A percentile compares a stretch with the other conserved stretches of the same genome.
Evolutionary conservation across 2,797 vertebrate genomes (phyloP).

Genomic region (Chelmon rostratus): DNA sequence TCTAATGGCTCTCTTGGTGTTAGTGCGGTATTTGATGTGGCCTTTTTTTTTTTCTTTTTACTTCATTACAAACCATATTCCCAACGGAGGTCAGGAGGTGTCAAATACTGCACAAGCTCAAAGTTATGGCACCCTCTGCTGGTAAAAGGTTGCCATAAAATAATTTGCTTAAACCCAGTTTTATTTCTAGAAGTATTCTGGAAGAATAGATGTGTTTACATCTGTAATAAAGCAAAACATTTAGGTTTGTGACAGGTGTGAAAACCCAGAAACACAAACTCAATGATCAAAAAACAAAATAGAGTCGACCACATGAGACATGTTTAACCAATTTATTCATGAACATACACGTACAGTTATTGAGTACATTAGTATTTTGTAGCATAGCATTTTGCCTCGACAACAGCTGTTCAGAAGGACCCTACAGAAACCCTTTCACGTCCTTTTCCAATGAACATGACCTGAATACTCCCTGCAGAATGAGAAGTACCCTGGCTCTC

Average conservation of each 20-base stretch:
- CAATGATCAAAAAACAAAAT: background rate
- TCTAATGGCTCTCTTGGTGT: background rate
- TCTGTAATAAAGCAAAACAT: background rate
- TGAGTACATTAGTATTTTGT: slow-evolving; percentile 90
- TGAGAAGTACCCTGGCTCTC: slow-evolving; percentile 65
- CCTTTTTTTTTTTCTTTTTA: background rate
- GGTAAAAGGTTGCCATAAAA: fast-evolving
- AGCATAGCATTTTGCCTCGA: slow-evolving; percentile 88
- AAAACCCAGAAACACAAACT: background rate
- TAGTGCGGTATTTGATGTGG: background rate
- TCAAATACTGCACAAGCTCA: background rate
- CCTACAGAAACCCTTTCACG: slow-evolving; percentile 61
- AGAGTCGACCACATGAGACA: slow-evolving; percentile 22
- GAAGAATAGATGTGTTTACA: background rate
- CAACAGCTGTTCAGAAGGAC: slow-evolving; percentile 86
- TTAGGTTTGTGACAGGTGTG: background rate
- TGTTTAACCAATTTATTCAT: slow-evolving; percentile 89
- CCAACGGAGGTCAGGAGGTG: background rate
- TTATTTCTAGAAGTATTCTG: background rate
- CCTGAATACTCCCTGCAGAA: slow-evolving; percentile 65
- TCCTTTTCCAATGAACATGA: slow-evolving; percentile 51
- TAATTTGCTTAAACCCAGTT: fast-evolving
- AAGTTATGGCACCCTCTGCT: slow-evolving; percentile 51
- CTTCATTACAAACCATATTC: background rate
- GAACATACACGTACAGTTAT: slow-evolving; percentile 89